These are phyloP conservation scores for Apis mellifera DNA, from an alignment of 1,140 invertebrate species.

Conservation along the genomic window Amel_HAv3.1 CM009943.2:8114501-8115000, in stretches of 20 bases:
- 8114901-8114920: constrained; percentile 45
- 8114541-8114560: too few relatives aligned
- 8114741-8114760: neutral
- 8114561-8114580: neutral
- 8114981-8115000: constrained; percentile 66
- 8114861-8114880: constrained; percentile 48
- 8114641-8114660: constrained; percentile 2
- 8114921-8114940: constrained; percentile 64
- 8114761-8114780: constrained; percentile 1
- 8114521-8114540: neutral
- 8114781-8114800: neutral
- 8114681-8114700: constrained; percentile 28
- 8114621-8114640: constrained; percentile 12
- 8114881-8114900: constrained; percentile 59
- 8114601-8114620: neutral
- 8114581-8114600: constrained; percentile 17
- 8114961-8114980: constrained; percentile 60
- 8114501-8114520: neutral
- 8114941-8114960: constrained; percentile 64
- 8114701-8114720: constrained; percentile 1
- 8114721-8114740: neutral
- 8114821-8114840: constrained; percentile 22
- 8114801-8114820: constrained; percentile 34
- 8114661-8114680: neutral
- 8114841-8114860: constrained; percentile 42